Percentiles rank a stretch among this genome's conserved stretches.
phyloP scores from a whole-genome alignment of 2,113 vertebrate genomes.

The Pseudorasbora parva region DNA sequence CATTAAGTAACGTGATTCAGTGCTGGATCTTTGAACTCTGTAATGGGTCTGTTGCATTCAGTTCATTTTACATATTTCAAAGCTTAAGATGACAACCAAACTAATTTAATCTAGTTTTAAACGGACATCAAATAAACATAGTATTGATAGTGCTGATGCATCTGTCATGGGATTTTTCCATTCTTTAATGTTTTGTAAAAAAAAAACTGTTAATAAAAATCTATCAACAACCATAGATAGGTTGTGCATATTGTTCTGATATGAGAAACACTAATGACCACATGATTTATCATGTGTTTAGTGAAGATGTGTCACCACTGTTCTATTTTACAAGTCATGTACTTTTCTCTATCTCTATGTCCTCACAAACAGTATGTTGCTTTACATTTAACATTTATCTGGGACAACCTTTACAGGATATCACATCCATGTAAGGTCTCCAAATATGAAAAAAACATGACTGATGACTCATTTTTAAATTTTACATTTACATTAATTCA shows the following conservation, averaged over 20 bases:
- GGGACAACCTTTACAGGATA: neutral
- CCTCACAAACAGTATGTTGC: neutral
- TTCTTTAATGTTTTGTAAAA: neutral
- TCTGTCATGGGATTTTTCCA: neutral
- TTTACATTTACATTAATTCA: neutral
- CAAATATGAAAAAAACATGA: neutral
- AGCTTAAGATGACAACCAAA: neutral
- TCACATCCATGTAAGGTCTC: neutral
- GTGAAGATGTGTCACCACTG: conserved; percentile 1
- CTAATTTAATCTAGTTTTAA: neutral
- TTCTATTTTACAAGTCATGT: neutral
- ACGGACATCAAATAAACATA: neutral
- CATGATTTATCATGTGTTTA: conserved; percentile 7
- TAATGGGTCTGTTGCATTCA: neutral
- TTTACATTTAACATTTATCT: neutral
- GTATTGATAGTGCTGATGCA: neutral
- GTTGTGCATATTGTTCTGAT: neutral
- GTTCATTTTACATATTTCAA: neutral
- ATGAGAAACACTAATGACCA: neutral
- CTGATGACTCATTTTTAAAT: neutral
- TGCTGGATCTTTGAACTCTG: too few relatives aligned
- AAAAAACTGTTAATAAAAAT: neutral
- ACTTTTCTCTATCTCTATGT: neutral
- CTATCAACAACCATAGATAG: neutral
- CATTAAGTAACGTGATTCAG: neutral